Conservation (phyloP, 2,113 vertebrate genomes). For the Chauna torquata region DNA sequence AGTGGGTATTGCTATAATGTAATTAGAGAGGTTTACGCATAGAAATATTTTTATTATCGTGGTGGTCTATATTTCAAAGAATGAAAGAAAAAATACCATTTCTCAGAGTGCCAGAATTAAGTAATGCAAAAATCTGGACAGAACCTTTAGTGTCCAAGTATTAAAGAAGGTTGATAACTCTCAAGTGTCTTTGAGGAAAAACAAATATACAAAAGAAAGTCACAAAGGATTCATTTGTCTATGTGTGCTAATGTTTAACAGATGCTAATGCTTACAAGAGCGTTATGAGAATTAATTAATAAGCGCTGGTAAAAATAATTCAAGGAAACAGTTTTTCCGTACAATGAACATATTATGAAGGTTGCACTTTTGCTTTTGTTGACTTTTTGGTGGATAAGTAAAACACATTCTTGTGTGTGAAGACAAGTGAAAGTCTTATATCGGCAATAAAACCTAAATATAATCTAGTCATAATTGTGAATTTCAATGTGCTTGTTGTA, state of each 20-base stretch:
- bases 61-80: not conserved
- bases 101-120: not conserved
- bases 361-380: not conserved
- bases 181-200: not conserved
- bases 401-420: not conserved
- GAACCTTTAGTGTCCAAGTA: not conserved
- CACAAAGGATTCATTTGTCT: constrained; percentile 16
- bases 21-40: not conserved
- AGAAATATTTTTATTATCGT: not conserved
- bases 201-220: not conserved
- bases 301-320: not conserved
- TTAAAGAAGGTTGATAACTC: not conserved
- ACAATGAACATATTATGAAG: not conserved
- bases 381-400: not conserved
- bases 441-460: not conserved
- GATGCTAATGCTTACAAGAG: constrained; percentile 23
- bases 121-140: not conserved
- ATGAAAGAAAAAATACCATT: not conserved
- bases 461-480: not conserved
- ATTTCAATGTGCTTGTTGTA: not conserved
- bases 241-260: constrained; percentile 3
- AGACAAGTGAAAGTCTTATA: not conserved
- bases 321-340: not conserved
- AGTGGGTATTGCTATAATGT: rapidly evolving
- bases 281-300: constrained; percentile 49